Conservation (phyloP, 2,888 invertebrate genomes). For the Herminia tarsipennalis region DNA sequence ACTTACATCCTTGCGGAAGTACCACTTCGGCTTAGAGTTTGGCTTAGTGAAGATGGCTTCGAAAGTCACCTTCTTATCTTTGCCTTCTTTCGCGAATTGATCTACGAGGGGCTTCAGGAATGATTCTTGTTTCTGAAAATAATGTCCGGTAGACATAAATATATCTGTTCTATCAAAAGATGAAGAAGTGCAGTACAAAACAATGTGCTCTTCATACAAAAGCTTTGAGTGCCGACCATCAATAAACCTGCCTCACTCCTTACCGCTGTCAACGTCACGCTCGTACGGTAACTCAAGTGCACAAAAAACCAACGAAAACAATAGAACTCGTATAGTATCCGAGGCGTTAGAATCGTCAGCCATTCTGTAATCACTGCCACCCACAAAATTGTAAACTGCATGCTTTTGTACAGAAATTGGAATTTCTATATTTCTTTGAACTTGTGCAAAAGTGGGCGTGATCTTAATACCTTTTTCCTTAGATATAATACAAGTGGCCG, state of each 20-base stretch:
- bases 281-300: conserved; percentile 62
- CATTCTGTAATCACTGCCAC: conserved; percentile 63
- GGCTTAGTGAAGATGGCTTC: conserved; percentile 98
- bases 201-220: conserved; percentile 79
- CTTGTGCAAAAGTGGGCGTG: conserved; percentile 59
- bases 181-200: conserved; percentile 67
- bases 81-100: conserved; percentile 97
- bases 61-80: conserved; percentile 97
- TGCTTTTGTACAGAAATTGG: conserved; percentile 81
- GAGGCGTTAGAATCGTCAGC: conserved; percentile 80
- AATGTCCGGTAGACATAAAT: conserved; percentile 34
- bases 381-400: conserved; percentile 70
- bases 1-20: conserved; percentile 96
- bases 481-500: conserved; percentile 44
- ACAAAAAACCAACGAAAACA: conserved; percentile 66
- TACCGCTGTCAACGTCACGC: conserved; percentile 61
- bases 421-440: conserved; percentile 63
- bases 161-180: conserved; percentile 18
- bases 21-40: conserved; percentile 97
- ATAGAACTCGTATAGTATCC: conserved; percentile 66
- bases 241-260: conserved; percentile 58
- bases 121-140: conserved; percentile 94
- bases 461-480: conserved; percentile 41
- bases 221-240: conserved; percentile 75
- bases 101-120: conserved; percentile 98